Base-by-base conservation (phyloP, 2,888 invertebrate genomes). In the Tetranychus piercei region DNA sequence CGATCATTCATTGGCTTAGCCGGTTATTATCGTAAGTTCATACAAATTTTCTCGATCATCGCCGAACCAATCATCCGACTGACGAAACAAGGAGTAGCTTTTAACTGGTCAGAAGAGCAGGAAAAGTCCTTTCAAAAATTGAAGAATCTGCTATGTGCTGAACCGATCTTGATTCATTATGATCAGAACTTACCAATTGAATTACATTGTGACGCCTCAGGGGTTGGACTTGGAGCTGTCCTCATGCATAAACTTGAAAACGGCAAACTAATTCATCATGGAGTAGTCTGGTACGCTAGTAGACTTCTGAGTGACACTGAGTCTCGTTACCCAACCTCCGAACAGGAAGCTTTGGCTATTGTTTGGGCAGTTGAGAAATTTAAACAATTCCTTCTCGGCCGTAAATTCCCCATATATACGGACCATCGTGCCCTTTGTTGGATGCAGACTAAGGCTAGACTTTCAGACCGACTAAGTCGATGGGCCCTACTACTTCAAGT, bases 341-440 rank as follows among this genome's bases (percentile, higher is more conserved):
- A 75, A 22, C 44, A 55, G 1, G 75, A 75, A 45, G 34, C 23
- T 6, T 44, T 72, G 1, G 72, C 75, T 7, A 66, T 75, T 1
- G 44, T 75, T 4, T 66, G 64, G 64, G 55, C 43, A 6, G 55
- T 71, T 3, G 15, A 55, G 7, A 71, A 71, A 20, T 64, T 45
- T 45, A 1, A 55, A 1, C 20, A 6, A 20, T 74, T 65, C 11
- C 18, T 74, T 5, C 22, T 34, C 15, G 75, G 75, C 1, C 1
- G 1, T 1, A 45, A 9, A 3, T 73, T 75, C 69, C 73, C 44
- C n/a, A 43, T 75, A 9, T 22, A 69, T 18, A 75, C 75, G 1
- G 75, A 75, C 70, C 73, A 69, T 67, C 7, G 43, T 15, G 73
- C 73, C 44, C 20, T 75, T 8, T 64, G 44, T 34, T 73, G 71